phyloP scores from a whole-genome alignment of 1,140 invertebrate species.

The Saccostrea glomerata region DNA sequence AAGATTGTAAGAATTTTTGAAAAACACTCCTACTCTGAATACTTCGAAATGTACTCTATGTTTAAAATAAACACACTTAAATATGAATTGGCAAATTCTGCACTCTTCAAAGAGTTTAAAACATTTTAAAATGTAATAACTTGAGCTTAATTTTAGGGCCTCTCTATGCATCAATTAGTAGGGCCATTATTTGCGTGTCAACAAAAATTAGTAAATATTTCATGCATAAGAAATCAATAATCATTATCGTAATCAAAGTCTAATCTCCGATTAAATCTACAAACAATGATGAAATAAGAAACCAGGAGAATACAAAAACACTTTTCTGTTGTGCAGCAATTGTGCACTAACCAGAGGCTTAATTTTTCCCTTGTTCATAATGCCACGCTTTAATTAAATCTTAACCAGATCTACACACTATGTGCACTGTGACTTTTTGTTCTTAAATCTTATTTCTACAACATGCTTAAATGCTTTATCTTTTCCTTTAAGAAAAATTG shows the following conservation, averaged over 20 bases:
- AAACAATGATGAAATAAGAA: slow-evolving; percentile 24
- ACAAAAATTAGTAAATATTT: slow-evolving; percentile 11
- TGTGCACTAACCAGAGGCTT: not conserved
- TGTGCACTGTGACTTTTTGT: not conserved
- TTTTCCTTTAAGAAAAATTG: no score
- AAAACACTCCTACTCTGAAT: no score
- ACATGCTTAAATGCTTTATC: no score
- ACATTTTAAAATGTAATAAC: no score
- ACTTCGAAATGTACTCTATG: no score
- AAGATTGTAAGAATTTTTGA: no score
- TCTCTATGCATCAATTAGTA: no score
- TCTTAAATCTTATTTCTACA: not conserved
- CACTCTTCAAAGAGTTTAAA: no score
- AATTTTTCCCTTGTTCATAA: not conserved
- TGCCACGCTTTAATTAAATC: not conserved
- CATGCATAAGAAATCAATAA: not conserved
- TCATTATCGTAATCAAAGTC: slow-evolving; percentile 3
- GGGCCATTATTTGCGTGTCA: not conserved
- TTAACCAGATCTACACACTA: not conserved
- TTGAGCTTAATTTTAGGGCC: no score
- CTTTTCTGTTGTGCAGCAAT: not conserved
- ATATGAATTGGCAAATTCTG: no score
- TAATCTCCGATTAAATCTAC: slow-evolving; percentile 16
- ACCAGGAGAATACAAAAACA: not conserved
- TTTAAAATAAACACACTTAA: no score